These are phyloP conservation scores for Nesoenas mayeri DNA, from an alignment of 2,113 vertebrate species.

Conservation along the genomic window DNA sequence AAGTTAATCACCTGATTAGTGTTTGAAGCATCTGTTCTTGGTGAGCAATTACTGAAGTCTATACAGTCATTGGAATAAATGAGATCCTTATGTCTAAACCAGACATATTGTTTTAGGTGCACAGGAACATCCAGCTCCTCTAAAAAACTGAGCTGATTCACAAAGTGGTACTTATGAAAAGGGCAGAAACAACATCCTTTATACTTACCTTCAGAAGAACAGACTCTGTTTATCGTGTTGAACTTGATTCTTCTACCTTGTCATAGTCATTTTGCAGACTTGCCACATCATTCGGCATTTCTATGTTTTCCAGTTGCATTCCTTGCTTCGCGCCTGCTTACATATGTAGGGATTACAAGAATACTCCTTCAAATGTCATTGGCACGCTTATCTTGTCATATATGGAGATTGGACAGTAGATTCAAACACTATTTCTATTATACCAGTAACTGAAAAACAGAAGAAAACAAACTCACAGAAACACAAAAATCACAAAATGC, in stretches of 20 bases:
- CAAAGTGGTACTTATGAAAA: neutral
- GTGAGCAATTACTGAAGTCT: neutral
- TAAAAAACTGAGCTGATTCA: neutral
- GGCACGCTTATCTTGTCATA: neutral
- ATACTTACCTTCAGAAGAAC: neutral
- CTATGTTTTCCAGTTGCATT: neutral
- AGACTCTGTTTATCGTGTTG: neutral
- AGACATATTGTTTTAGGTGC: neutral
- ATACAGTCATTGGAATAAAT: neutral
- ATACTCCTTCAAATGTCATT: neutral
- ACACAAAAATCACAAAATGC: too few species aligned
- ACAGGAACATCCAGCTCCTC: neutral
- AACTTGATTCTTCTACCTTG: neutral
- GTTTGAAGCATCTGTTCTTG: neutral
- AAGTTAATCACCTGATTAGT: neutral
- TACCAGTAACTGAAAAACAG: neutral
- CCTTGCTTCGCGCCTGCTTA: neutral
- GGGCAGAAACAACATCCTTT: neutral
- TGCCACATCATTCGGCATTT: neutral
- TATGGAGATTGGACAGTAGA: neutral
- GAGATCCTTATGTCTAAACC: neutral
- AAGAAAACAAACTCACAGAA: neutral
- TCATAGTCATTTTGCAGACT: neutral
- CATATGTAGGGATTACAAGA: neutral
- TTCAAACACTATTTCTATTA: neutral